Conservation (phyloP, 2,797 vertebrate genomes). For the Ceyx erithaca region DNA sequence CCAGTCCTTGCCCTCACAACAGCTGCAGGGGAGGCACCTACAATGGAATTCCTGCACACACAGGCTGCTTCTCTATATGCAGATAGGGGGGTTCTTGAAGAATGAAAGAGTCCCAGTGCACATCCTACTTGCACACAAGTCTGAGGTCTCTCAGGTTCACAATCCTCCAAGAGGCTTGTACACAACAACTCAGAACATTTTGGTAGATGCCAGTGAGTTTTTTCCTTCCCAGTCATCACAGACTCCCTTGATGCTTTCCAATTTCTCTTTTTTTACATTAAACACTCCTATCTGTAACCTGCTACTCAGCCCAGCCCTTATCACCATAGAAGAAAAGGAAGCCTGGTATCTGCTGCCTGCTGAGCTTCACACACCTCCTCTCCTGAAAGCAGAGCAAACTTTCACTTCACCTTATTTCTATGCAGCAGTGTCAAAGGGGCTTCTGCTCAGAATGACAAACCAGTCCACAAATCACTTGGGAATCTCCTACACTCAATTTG, state of each 20-base stretch:
- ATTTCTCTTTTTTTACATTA: not conserved
- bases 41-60: not conserved
- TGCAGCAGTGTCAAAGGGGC: constrained; percentile 2
- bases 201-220: not conserved
- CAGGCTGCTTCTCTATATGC: not conserved
- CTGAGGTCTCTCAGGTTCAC: not conserved
- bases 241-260: not conserved
- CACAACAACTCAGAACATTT: not conserved
- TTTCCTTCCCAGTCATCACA: not conserved
- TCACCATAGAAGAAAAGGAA: not conserved
- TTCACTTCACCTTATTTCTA: constrained; percentile 21
- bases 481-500: constrained; percentile 39
- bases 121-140: not conserved
- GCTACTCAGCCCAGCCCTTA: not conserved
- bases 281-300: not conserved
- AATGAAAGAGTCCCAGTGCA: not conserved
- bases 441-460: constrained; percentile 60
- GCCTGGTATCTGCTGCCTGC: not conserved
- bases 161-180: not conserved
- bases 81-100: rapidly evolving
- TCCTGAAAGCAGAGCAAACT: not conserved
- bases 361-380: not conserved
- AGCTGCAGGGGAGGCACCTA: not conserved
- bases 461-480: constrained; percentile 34
- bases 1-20: not conserved